Conservation (phyloP, 2,797 vertebrate genomes). For the Nothura maculosa region DNA sequence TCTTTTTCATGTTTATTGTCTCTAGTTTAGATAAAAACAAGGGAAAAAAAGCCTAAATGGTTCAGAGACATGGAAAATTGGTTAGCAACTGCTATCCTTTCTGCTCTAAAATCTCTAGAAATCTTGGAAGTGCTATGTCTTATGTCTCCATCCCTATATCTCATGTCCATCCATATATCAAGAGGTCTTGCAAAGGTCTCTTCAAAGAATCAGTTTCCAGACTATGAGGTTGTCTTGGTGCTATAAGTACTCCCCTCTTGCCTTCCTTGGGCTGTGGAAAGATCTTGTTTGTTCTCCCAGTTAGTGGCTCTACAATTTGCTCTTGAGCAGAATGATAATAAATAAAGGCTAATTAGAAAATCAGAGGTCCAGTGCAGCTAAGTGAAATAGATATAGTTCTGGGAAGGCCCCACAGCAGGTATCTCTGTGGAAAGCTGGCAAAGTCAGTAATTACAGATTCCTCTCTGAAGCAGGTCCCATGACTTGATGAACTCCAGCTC, state of each 20-base stretch:
- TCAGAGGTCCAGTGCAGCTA: background rate
- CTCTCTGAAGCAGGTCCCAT: background rate
- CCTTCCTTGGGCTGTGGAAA: background rate
- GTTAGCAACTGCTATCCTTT: background rate
- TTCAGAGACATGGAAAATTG: background rate
- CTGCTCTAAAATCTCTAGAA: background rate
- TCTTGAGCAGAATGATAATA: background rate
- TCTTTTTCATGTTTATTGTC: background rate
- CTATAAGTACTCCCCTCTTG: background rate
- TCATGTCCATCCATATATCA: background rate
- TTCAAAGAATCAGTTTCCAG: background rate
- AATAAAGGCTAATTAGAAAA: background rate
- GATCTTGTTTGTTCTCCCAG: background rate
- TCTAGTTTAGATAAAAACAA: background rate
- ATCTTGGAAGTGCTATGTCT: background rate
- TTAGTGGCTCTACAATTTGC: background rate
- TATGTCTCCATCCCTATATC: background rate
- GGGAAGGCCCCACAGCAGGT: background rate
- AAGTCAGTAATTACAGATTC: background rate
- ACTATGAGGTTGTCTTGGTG: background rate
- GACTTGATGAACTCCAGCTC: background rate
- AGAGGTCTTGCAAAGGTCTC: background rate
- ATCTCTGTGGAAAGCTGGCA: background rate
- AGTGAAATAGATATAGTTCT: background rate
- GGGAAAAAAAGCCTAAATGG: background rate